Evolutionary conservation across 2,113 vertebrate species (phyloP).

Genomic region (Galbula dea): DNA sequence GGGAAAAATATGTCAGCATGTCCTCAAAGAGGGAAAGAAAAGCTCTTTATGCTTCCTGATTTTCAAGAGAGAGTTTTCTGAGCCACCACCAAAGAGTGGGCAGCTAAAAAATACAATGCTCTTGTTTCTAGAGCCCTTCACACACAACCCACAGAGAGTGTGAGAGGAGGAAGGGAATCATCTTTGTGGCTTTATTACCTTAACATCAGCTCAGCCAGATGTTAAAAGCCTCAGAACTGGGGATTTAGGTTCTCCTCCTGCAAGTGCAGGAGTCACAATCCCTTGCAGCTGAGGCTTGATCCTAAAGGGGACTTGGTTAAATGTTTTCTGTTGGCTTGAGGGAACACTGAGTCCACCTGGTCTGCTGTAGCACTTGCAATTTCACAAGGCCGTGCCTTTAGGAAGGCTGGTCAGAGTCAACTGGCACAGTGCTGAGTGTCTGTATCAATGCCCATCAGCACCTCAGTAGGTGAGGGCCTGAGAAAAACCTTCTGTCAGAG

Average conservation of each 20-base stretch:
- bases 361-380: not conserved
- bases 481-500: not conserved
- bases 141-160: not conserved
- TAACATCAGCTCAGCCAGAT: not conserved
- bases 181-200: not conserved
- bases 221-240: not conserved
- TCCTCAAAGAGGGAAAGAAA: not conserved
- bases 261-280: not conserved
- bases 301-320: not conserved
- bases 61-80: not conserved
- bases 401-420: not conserved
- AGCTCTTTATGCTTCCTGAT: not conserved
- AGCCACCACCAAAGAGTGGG: not conserved
- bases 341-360: not conserved
- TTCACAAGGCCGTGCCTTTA: not conserved
- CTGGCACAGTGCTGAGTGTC: not conserved
- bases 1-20: not conserved
- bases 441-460: not conserved
- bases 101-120: not conserved
- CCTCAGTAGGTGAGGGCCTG: not conserved
- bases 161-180: not conserved
- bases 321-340: not conserved
- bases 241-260: no score
- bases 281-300: not conserved
- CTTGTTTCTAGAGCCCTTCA: not conserved